Base-by-base conservation (phyloP, 2,113 vertebrate species). In the Mungos mungo region DNA sequence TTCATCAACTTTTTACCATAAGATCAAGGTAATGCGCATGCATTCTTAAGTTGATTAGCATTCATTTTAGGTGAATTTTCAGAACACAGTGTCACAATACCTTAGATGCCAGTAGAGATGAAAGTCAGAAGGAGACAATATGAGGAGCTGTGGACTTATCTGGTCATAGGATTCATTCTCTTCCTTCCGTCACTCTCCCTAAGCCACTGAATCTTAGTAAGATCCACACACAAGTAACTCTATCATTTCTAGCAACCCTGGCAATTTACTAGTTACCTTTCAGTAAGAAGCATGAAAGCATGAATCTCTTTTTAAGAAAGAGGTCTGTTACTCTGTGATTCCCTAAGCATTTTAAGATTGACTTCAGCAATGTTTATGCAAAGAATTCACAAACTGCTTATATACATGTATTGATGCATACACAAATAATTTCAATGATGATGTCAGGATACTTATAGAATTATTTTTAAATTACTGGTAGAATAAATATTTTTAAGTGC, bases 391-490 rank as follows among this genome's bases (percentile, higher is more conserved):
- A n/a, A 60, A 50, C 45, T 7, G 19, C 47, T 60, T 87, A 47
- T 83, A 54, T 80, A 47, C 1, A 52, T 33, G 15, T 65, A 47
- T 60, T 82, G 18, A 57, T 74, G 16, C 31, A 91, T 27, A 83
- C 5, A 45, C 23, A 45, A 1, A 38, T n/a, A 76, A 68, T 38
- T 94, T 98, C 91, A 72, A 69, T 27, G 82, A 60, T 65, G 74
- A 72, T 69, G 79, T n/a, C 57, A 77, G 50, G 14, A 50, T 88
- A 74, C 50, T 80, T 92, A 14, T 52, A 92, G 72, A 90, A 45
- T 38, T 88, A 84, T 79, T 90, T 96, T 97, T 95, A 93, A 95
- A 98, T 94, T 96, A 90, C 57, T 65, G 21, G 16, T 60, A 84
- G 45, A 65, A 41, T 83, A 95, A 92, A 94, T 88, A 97, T 96